These are phyloP conservation scores for Oncorhynchus clarkii DNA, from an alignment of 2,113 vertebrate genomes.

Conservation along the genomic window DNA sequence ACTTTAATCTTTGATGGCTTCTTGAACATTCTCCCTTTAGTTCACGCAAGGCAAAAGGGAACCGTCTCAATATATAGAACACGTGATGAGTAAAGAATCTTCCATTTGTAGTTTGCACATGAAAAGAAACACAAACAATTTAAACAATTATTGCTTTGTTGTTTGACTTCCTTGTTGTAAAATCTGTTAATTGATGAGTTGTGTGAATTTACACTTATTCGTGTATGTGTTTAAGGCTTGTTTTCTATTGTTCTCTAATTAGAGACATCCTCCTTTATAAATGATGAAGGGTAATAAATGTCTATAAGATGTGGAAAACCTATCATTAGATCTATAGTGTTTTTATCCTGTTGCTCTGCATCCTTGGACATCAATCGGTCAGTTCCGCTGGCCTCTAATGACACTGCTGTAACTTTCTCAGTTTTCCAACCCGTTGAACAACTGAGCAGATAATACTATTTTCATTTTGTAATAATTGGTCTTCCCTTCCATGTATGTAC, in stretches of 20 bases:
- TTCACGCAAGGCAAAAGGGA: slow-evolving; percentile 36
- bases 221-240: slow-evolving; percentile 51
- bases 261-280: slow-evolving; percentile 47
- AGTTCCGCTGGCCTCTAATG: neutral
- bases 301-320: slow-evolving; percentile 51
- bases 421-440: slow-evolving; percentile 39
- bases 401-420: slow-evolving; percentile 28
- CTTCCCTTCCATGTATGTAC: slow-evolving; percentile 46
- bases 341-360: slow-evolving; percentile 18
- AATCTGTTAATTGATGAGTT: slow-evolving; percentile 53
- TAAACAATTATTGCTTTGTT: slow-evolving; percentile 24
- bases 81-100: slow-evolving; percentile 22
- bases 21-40: slow-evolving; percentile 28
- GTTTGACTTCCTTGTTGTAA: slow-evolving; percentile 47
- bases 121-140: slow-evolving; percentile 36
- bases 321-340: slow-evolving; percentile 39
- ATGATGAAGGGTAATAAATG: slow-evolving; percentile 46
- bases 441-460: slow-evolving; percentile 60
- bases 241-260: slow-evolving; percentile 51
- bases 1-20: neutral
- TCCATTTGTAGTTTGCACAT: slow-evolving; percentile 53
- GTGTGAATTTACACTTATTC: slow-evolving; percentile 44
- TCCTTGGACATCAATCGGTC: neutral
- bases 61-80: slow-evolving; percentile 39
- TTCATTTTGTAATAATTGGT: slow-evolving; percentile 60